Conservation (phyloP, 2,113 vertebrate genomes). For the Eolophus roseicapilla region DNA sequence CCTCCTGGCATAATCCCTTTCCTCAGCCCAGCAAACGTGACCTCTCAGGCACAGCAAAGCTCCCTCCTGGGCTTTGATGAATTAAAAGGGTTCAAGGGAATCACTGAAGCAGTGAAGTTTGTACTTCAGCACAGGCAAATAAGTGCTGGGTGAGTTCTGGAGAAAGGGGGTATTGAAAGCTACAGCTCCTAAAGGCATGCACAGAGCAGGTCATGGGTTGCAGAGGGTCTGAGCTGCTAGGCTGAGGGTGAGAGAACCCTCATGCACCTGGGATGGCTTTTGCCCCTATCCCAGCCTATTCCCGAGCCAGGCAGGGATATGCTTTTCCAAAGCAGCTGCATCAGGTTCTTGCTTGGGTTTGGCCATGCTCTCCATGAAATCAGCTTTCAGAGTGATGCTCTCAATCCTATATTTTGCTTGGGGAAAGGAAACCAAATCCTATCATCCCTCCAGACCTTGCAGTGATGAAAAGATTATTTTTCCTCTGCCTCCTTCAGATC, state of each 20-base stretch:
- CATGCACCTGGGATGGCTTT: neutral
- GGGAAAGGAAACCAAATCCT: neutral
- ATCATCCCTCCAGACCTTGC: neutral
- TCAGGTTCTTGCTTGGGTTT: neutral
- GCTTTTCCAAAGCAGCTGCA: neutral
- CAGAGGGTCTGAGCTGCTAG: neutral
- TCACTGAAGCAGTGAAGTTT: neutral
- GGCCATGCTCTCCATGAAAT: neutral
- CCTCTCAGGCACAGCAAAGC: neutral
- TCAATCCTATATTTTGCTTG: accelerated
- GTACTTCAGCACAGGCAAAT: accelerated
- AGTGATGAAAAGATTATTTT: neutral
- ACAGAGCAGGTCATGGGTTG: neutral
- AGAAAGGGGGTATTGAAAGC: neutral
- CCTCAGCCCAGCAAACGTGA: neutral
- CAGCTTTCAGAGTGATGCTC: neutral
- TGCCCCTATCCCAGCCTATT: accelerated
- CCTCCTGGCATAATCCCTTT: neutral
- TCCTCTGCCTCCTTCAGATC: neutral
- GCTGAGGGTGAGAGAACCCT: neutral
- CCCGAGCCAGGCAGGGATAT: neutral
- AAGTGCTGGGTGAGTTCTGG: neutral
- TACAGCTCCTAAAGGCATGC: neutral
- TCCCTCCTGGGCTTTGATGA: neutral
- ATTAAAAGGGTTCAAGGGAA: neutral